Evolutionary conservation across 2,797 vertebrate genomes (phyloP).

Genomic region (Hemibagrus guttatus): DNA sequence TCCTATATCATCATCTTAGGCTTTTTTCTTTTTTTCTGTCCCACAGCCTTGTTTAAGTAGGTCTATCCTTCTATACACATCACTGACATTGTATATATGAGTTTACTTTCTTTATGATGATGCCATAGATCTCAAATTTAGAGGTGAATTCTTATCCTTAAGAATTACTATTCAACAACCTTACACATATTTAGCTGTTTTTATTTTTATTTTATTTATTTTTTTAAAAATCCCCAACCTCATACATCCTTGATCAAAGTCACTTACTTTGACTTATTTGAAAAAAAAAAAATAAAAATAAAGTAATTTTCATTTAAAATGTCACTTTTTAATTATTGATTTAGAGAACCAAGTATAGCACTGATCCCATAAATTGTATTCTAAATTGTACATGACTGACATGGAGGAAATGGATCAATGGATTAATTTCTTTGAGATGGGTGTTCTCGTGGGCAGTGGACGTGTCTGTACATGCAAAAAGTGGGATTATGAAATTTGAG

Average conservation of each 20-base stretch:
- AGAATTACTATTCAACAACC: background rate
- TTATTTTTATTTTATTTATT: background rate
- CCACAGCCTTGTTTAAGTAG: background rate
- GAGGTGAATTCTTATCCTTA: background rate
- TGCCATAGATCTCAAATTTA: background rate
- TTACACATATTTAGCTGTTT: background rate
- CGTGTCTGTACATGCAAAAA: slow-evolving; percentile 79
- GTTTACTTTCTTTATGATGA: background rate
- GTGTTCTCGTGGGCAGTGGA: slow-evolving; percentile 63
- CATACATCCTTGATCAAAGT: slow-evolving; percentile 23
- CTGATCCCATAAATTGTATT: slow-evolving; percentile 68
- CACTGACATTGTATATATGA: background rate
- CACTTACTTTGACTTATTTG: slow-evolving; percentile 27
- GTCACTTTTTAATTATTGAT: slow-evolving; percentile 66
- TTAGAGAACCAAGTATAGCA: slow-evolving; percentile 63
- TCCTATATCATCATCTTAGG: background rate
- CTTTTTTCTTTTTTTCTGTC: background rate
- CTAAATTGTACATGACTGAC: slow-evolving; percentile 73
- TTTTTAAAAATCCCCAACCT: background rate
- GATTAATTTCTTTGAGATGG: slow-evolving; percentile 75
- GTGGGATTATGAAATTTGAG: slow-evolving; percentile 72
- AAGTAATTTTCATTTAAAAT: slow-evolving; percentile 60
- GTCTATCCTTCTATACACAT: background rate
- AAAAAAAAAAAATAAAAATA: background rate
- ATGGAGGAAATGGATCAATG: slow-evolving; percentile 72